phyloP scores from a whole-genome alignment of 1,140 invertebrate species.

The Drosophila cardini region DNA sequence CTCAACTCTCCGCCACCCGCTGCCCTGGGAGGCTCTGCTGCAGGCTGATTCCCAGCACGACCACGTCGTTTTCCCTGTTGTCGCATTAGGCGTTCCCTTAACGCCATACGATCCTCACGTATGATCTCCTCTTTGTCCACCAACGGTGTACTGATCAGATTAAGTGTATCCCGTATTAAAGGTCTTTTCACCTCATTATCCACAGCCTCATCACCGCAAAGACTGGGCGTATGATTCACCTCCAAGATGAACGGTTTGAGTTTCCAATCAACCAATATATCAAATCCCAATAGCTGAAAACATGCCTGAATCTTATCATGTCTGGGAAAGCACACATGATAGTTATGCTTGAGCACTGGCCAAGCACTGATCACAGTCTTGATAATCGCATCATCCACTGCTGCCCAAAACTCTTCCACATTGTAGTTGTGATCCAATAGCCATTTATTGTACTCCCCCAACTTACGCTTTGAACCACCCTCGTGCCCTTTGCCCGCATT shows the following conservation, averaged over 20 bases:
- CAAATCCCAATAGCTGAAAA: conserved; percentile 95
- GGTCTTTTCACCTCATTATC: conserved; percentile 94
- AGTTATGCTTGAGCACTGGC: conserved; percentile 94
- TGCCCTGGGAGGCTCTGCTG: background rate
- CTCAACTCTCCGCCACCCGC: background rate
- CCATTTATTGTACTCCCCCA: conserved; percentile 92
- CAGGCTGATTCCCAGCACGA: background rate
- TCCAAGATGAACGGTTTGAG: conserved; percentile 93
- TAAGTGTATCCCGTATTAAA: conserved; percentile 92
- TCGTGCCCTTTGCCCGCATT: conserved; percentile 86
- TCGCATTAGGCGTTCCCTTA: conserved; percentile 47
- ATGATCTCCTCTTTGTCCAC: conserved; percentile 91
- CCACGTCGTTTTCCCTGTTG: conserved; percentile 85
- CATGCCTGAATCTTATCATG: conserved; percentile 93
- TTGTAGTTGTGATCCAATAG: conserved; percentile 89
- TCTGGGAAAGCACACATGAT: conserved; percentile 93
- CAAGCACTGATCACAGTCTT: conserved; percentile 95
- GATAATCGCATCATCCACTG: conserved; percentile 94
- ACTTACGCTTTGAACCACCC: conserved; percentile 93
- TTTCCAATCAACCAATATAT: conserved; percentile 94
- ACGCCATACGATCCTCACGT: conserved; percentile 87
- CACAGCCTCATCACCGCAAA: conserved; percentile 92
- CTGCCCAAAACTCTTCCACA: conserved; percentile 90
- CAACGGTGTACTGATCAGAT: conserved; percentile 92
- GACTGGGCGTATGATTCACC: conserved; percentile 96